These are phyloP conservation scores for Plebejus argus DNA, from an alignment of 2,888 invertebrate genomes.

Conservation along the genomic window DNA sequence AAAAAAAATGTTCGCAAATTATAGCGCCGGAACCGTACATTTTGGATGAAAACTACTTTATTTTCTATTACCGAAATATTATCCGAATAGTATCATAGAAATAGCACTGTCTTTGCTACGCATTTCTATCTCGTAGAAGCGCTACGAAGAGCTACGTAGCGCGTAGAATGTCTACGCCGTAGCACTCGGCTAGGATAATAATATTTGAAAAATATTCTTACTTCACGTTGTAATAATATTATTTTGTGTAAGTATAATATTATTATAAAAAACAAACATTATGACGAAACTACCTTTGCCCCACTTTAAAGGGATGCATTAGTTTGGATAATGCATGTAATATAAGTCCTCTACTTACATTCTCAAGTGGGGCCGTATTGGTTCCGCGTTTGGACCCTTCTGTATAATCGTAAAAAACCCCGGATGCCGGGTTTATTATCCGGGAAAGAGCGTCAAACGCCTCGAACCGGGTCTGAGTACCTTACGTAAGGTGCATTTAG, in stretches of 20 bases:
- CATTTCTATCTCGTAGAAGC: background rate
- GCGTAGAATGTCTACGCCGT: background rate
- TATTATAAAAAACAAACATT: background rate
- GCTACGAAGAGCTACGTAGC: background rate
- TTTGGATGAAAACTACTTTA: no score
- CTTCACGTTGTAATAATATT: background rate
- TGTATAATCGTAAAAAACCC: background rate
- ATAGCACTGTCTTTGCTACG: no score
- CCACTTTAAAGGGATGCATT: background rate
- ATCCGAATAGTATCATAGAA: no score
- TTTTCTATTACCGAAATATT: no score
- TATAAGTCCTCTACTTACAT: background rate
- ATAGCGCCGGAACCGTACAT: no score
- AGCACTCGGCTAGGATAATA: background rate
- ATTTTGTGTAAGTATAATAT: background rate
- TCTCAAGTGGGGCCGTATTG: background rate
- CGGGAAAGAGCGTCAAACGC: conserved; percentile 1
- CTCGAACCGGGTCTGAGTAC: background rate
- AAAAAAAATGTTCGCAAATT: no score
- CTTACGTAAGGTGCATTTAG: background rate
- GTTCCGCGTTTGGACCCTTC: background rate
- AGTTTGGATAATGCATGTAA: background rate
- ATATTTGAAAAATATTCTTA: no score
- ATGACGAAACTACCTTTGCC: background rate
- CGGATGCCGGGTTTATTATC: background rate